Conservation (phyloP, 2,888 invertebrate genomes). For the Lissonota sp. region DNA sequence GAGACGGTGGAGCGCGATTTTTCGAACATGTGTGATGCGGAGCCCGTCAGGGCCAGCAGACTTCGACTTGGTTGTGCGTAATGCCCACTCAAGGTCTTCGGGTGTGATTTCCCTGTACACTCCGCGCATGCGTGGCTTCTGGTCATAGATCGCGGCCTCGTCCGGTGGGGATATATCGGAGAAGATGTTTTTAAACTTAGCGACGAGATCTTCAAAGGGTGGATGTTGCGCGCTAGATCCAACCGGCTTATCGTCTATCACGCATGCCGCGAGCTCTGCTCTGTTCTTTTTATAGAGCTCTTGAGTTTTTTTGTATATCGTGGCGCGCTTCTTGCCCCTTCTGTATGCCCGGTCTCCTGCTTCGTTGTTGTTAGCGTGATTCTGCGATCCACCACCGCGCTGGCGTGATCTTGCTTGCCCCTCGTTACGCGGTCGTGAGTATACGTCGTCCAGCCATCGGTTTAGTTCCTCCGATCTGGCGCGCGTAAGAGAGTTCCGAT, state of each 20-base stretch:
- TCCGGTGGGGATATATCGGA: slow-evolving; percentile 3
- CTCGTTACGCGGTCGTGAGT: too few relatives aligned
- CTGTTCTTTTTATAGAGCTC: slow-evolving; percentile 10
- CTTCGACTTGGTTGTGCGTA: slow-evolving; percentile 9
- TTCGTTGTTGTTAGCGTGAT: too few relatives aligned
- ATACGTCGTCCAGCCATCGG: too few relatives aligned
- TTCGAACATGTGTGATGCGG: slow-evolving; percentile 11
- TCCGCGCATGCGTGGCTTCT: neutral
- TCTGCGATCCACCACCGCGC: too few relatives aligned
- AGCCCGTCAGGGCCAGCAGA: slow-evolving; percentile 17
- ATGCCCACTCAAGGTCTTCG: neutral
- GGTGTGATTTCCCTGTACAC: neutral
- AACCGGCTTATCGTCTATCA: slow-evolving; percentile 7
- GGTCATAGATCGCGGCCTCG: neutral
- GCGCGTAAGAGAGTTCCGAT: too few relatives aligned
- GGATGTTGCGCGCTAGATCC: neutral
- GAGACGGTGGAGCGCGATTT: neutral
- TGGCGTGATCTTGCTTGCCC: too few relatives aligned
- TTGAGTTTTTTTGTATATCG: neutral
- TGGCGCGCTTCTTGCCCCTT: neutral
- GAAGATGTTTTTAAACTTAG: slow-evolving; percentile 2
- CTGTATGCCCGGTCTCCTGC: too few relatives aligned
- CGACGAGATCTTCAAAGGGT: neutral
- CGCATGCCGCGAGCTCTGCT: slow-evolving; percentile 2
- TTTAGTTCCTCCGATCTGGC: too few relatives aligned